These are phyloP conservation scores for Blastomussa wellsi DNA, from an alignment of 92 coral and sea anemone species.

Conservation along the genomic window DNA sequence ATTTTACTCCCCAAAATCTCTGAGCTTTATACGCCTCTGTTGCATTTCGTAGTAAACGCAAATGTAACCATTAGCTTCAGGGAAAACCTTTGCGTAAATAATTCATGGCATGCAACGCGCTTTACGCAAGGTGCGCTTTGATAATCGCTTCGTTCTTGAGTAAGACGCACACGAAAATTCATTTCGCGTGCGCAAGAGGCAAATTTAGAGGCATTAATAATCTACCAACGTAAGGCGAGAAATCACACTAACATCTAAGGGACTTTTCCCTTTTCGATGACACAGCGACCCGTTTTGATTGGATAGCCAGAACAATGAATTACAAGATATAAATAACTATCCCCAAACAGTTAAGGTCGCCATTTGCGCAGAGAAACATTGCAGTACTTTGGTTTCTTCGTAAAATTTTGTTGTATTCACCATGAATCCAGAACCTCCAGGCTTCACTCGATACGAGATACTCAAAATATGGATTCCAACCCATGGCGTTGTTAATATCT, in stretches of 20 bases:
- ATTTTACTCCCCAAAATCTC: background rate
- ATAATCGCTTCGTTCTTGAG: background rate
- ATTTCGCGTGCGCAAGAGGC: background rate
- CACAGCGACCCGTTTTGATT: background rate
- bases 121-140: background rate
- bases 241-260: background rate
- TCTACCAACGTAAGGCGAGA: background rate
- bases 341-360: background rate
- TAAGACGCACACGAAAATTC: background rate
- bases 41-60: background rate
- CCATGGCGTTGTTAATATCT: constrained; percentile 19
- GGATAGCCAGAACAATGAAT: background rate
- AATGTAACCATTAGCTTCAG: background rate
- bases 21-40: background rate
- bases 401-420: background rate
- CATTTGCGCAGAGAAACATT: background rate
- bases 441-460: background rate
- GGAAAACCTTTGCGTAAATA: background rate
- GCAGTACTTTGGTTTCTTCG: background rate
- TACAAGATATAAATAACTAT: background rate
- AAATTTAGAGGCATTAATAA: background rate
- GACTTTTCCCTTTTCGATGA: background rate
- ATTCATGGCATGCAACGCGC: background rate
- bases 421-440: background rate
- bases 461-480: constrained; percentile 37